Evolutionary conservation across 2,797 vertebrate species (phyloP).

Genomic region (Discoglossus pictus): DNA sequence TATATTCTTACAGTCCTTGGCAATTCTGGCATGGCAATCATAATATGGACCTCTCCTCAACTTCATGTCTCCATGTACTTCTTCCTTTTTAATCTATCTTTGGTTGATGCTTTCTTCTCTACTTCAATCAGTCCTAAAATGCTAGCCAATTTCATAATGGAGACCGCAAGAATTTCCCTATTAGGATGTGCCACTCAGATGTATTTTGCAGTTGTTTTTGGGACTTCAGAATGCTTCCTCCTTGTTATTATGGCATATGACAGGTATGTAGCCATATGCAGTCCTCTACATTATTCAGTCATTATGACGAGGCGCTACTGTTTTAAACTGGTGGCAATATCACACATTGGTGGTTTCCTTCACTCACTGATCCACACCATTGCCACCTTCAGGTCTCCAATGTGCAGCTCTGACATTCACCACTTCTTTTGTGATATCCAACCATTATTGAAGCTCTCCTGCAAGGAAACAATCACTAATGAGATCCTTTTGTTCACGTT

Average conservation of each 20-base stretch:
- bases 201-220: background rate
- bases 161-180: constrained; percentile 1
- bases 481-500: constrained; percentile 1
- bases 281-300: background rate
- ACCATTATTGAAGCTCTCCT: constrained; percentile 16
- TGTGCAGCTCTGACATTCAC: background rate
- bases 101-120: constrained; percentile 3
- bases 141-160: constrained; percentile 2
- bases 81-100: constrained; percentile 11
- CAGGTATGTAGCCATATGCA: constrained; percentile 3
- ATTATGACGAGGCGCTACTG: background rate
- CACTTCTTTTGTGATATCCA: constrained; percentile 49
- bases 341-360: background rate
- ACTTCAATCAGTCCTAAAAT: constrained; percentile 11
- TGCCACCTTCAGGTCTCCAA: background rate
- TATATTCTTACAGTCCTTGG: constrained; percentile 7
- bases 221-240: constrained; percentile 2
- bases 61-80: constrained; percentile 20
- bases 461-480: background rate
- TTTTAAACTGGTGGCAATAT: background rate
- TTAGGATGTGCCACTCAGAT: constrained; percentile 1
- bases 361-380: background rate
- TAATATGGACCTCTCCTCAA: constrained; percentile 10
- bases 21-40: constrained; percentile 11
- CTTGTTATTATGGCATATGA: constrained; percentile 3